These are phyloP conservation scores for Tympanuchus pallidicinctus DNA, from an alignment of 2,113 vertebrate species.

Conservation along the genomic window DNA sequence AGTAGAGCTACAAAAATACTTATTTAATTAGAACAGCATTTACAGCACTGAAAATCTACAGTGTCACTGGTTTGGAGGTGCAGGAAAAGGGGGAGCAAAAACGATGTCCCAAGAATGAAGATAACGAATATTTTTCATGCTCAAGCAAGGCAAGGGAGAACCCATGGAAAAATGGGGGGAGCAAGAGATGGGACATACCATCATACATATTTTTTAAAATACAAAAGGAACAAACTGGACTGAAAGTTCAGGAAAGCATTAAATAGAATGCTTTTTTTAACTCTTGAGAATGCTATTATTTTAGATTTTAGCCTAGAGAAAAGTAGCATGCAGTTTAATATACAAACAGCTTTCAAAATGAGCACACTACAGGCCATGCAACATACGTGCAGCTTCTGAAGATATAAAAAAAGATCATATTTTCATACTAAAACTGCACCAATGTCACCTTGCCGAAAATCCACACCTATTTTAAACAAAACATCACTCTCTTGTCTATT, in stretches of 20 bases:
- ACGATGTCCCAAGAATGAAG: conserved; percentile 53
- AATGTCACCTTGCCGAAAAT: conserved; percentile 78
- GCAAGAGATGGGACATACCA: conserved; percentile 63
- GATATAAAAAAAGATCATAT: conserved; percentile 59
- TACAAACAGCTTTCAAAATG: conserved; percentile 35
- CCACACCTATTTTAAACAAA: conserved; percentile 62
- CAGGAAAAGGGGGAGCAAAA: conserved; percentile 11
- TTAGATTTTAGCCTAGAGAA: neutral
- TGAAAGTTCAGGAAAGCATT: conserved; percentile 43
- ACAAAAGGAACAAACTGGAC: conserved; percentile 17
- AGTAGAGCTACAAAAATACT: neutral
- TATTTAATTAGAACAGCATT: neutral
- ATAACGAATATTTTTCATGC: conserved; percentile 59
- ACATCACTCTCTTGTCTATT: conserved; percentile 16
- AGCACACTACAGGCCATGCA: conserved; percentile 66
- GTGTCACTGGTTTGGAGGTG: neutral
- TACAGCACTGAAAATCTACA: neutral
- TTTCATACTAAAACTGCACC: conserved; percentile 75
- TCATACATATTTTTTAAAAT: conserved; percentile 3
- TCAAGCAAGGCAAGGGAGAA: conserved; percentile 68
- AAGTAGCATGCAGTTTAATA: conserved; percentile 34
- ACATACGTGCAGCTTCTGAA: conserved; percentile 61
- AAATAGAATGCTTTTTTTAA: conserved; percentile 39
- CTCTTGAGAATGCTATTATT: neutral
- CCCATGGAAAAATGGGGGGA: conserved; percentile 58